Percentiles rank a stretch among this genome's conserved stretches.
These are phyloP conservation scores for Chymomyza procnemis DNA, from an alignment of 2,888 invertebrate genomes.

Conservation along the genomic window DNA sequence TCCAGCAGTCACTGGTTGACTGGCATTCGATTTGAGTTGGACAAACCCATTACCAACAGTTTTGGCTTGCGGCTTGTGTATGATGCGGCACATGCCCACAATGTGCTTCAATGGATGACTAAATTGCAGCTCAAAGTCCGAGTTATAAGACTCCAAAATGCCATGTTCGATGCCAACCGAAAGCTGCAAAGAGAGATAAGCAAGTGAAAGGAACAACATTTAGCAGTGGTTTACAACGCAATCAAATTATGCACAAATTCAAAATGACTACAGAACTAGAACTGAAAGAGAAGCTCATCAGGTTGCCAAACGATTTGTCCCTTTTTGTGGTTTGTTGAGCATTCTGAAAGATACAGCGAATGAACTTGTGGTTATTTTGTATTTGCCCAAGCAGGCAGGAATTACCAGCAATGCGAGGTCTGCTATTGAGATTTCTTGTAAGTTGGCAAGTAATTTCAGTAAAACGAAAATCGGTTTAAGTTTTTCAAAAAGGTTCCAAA, in stretches of 20 bases:
- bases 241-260: constrained; percentile 15
- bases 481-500: too few relatives aligned
- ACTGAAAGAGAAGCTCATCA: background rate
- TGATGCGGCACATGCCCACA: constrained; percentile 79
- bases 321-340: constrained; percentile 8
- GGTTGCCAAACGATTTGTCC: background rate
- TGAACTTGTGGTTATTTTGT: constrained; percentile 10
- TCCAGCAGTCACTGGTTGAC: constrained; percentile 5
- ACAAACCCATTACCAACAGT: constrained; percentile 74
- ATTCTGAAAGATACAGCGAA: constrained; percentile 3
- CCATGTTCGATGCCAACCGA: constrained; percentile 87
- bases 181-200: constrained; percentile 80
- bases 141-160: constrained; percentile 84
- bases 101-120: constrained; percentile 83
- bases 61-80: constrained; percentile 74
- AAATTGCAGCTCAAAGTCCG: constrained; percentile 85
- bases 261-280: constrained; percentile 2
- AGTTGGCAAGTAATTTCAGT: too few relatives aligned
- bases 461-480: too few relatives aligned
- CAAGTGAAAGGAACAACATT: background rate
- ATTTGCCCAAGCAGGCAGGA: constrained; percentile 20
- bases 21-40: constrained; percentile 67
- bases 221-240: background rate
- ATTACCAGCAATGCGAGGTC: background rate
- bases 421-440: too few relatives aligned